Evolutionary conservation across 1,140 invertebrate genomes (phyloP).

Genomic region (Lepidurus packardi): DNA sequence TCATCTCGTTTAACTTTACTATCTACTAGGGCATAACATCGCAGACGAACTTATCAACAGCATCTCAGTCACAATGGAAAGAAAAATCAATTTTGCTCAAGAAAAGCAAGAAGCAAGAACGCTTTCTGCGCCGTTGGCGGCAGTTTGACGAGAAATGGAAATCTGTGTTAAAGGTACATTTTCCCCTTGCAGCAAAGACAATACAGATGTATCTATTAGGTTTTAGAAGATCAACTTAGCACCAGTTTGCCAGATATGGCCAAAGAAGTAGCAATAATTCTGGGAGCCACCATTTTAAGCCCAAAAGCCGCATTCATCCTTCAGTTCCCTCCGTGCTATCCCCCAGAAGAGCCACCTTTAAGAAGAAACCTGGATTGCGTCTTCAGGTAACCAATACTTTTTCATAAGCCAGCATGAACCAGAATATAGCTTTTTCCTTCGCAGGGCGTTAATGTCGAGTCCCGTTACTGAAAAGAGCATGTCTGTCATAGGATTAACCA

Average conservation of each 20-base stretch:
- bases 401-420: neutral
- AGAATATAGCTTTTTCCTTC: neutral
- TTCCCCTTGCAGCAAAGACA: neutral
- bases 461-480: neutral
- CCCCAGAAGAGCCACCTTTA: neutral
- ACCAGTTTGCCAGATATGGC: neutral
- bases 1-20: neutral
- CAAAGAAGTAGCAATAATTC: constrained; percentile 28
- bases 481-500: neutral
- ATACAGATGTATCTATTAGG: neutral
- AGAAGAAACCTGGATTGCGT: constrained; percentile 17
- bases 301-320: constrained; percentile 29
- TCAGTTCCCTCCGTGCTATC: neutral
- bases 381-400: constrained; percentile 24
- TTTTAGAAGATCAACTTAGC: constrained; percentile 4
- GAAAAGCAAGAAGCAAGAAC: constrained; percentile 19
- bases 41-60: neutral
- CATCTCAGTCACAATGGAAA: neutral
- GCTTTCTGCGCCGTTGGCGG: neutral
- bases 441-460: neutral
- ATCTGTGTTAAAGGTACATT: neutral
- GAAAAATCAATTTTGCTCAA: neutral
- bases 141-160: constrained; percentile 3
- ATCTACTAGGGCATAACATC: neutral
- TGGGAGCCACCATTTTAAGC: constrained; percentile 31